Base-by-base conservation (phyloP, 2,113 vertebrate genomes). In the Gopherus evgoodei region DNA sequence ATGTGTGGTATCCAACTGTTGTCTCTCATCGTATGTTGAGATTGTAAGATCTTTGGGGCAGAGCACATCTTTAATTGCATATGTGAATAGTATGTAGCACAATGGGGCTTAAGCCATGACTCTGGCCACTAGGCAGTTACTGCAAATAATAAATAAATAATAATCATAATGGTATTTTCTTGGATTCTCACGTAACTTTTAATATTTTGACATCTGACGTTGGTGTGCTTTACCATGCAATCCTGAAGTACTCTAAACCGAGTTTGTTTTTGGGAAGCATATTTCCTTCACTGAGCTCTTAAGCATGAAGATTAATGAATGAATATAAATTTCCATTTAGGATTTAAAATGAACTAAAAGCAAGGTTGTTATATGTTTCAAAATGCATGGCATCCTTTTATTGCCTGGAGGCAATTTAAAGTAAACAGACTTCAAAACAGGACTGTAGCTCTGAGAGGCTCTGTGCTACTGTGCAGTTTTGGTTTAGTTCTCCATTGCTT, bases 341-440 rank as follows among this genome's bases (percentile, higher is more conserved):
- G 17, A 6, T 22, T 59, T 35, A 59, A 84, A 84, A 54, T 42
- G 50, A 78, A 90, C 78, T 53, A 72, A 78, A 78, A 76, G 53
- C 52, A 76, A 83, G 69, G 14, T 82, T 76, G 54, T 76, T 27
- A 29, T 82, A 49, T 76, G 75, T n/a, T 81, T 59, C 75, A 91
- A 83, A 82, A 62, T 78, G 50, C 52, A 44, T 29, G 2, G 11
- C 14, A 53, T 86, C 93, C 87, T 85, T 81, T 94, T 86, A 84
- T 42, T 38, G 78, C 81, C 76, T 76, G 49, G 19, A 72, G 83
- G 69, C 83, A 90, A 87, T 69, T 83, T 81, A 87, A 62, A 83
- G 75, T 84, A 96, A 95, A 95, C 90, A 90, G 80, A 81, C 93
- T 92, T 95, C 93, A 87, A 84, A 95, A 91, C 69, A 59, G 95